phyloP scores from a whole-genome alignment of 2,113 vertebrate genomes.

The Dendrocopos noguchii region DNA sequence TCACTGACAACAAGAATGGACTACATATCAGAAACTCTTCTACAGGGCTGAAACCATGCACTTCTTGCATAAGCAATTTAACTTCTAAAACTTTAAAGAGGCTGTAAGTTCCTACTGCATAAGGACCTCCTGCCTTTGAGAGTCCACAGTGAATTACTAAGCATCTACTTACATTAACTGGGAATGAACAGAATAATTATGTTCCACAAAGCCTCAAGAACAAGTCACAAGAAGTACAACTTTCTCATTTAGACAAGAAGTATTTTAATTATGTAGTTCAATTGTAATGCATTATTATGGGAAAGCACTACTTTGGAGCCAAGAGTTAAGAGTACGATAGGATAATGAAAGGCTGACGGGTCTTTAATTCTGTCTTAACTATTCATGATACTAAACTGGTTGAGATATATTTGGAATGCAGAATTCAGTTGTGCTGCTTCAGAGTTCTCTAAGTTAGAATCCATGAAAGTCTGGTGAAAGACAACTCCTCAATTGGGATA shows the following conservation, averaged over 20 bases:
- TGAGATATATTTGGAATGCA: background rate
- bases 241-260: conserved; percentile 48
- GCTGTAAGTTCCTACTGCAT: background rate
- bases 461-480: background rate
- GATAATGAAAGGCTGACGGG: background rate
- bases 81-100: background rate
- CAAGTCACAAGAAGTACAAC: conserved; percentile 3
- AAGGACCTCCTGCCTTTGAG: background rate
- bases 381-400: background rate
- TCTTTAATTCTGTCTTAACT: conserved; percentile 18
- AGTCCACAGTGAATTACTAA: background rate
- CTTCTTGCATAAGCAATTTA: background rate
- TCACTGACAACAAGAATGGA: background rate
- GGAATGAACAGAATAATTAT: background rate
- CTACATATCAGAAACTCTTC: background rate
- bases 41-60: background rate
- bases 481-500: background rate
- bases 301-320: conserved; percentile 28
- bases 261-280: conserved; percentile 18
- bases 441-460: background rate
- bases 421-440: background rate
- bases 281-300: background rate
- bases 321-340: conserved; percentile 41
- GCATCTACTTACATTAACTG: background rate
- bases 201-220: background rate